Evolutionary conservation across 1,140 invertebrate genomes (phyloP), one percentile per base, ranked within the genome.

Genomic region (Brachionus angularis): DNA sequence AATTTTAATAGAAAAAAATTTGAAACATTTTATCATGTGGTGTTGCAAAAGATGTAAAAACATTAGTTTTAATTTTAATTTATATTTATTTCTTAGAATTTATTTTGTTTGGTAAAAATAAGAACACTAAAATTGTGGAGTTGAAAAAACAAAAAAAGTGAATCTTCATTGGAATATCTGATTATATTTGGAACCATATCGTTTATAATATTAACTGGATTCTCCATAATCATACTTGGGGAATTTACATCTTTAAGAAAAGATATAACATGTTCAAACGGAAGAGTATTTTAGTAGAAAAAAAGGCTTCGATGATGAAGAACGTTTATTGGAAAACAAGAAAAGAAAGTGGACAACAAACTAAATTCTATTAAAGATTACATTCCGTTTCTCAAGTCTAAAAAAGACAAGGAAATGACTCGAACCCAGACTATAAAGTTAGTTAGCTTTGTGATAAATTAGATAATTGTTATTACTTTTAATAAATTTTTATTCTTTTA

Each of bases 11-110:
- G 53, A 58, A 42, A 36, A 58, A 39, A 21, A 29, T 23, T 3
- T 58, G n/a, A 7, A 23, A 58, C 36, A 58, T 58, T 58, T 58
- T 58, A 36, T 36, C 33, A 16, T 58, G 33, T 58, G 53, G 53
- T 39, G n/a, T n/a, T n/a, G n/a, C n/a, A n/a, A n/a, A n/a, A n/a
- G n/a, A n/a, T n/a, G n/a, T n/a, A n/a, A n/a, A n/a, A n/a, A n/a
- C n/a, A n/a, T n/a, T n/a, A n/a, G n/a, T n/a, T n/a, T n/a, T n/a
- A n/a, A n/a, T n/a, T n/a, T n/a, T n/a, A n/a, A n/a, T n/a, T n/a
- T n/a, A n/a, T n/a, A n/a, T n/a, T n/a, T n/a, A n/a, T n/a, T n/a
- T n/a, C n/a, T n/a, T n/a, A n/a, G n/a, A n/a, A n/a, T n/a, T n/a
- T n/a, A n/a, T n/a, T n/a, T n/a, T n/a, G n/a, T 7, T 58, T 3